phyloP scores from a whole-genome alignment of 35 echinoderm and acorn worm genomes.

The Holothuria glaberrima region DNA sequence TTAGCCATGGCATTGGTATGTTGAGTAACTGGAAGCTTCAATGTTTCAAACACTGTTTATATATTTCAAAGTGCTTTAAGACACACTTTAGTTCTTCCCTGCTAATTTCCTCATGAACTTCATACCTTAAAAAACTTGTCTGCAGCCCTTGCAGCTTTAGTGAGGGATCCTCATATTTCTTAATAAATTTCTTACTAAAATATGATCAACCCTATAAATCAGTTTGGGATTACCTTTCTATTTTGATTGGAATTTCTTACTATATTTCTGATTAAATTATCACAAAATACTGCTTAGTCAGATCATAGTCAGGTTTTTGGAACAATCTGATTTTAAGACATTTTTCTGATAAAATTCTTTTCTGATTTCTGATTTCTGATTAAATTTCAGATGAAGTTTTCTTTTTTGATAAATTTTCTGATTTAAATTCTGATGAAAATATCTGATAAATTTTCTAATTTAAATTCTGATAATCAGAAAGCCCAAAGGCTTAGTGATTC shows the following conservation, averaged over 20 bases:
- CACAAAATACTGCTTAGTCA: constrained; percentile 6
- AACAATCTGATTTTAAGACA: background rate
- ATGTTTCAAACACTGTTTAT: too few relatives aligned
- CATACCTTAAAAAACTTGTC: too few relatives aligned
- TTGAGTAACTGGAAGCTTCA: too few relatives aligned
- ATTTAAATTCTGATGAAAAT: constrained; percentile 24
- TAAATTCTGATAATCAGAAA: too few relatives aligned
- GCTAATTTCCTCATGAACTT: too few relatives aligned
- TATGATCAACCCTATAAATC: background rate
- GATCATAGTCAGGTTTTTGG: constrained; percentile 16
- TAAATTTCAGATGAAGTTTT: background rate
- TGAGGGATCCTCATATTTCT: background rate
- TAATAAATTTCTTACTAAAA: background rate
- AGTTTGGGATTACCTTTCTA: background rate
- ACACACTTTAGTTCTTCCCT: too few relatives aligned
- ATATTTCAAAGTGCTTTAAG: too few relatives aligned
- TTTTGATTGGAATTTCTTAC: constrained; percentile 8
- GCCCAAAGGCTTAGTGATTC: too few relatives aligned
- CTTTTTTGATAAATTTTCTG: constrained; percentile 16
- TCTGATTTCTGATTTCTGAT: too few relatives aligned
- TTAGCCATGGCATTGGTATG: too few relatives aligned
- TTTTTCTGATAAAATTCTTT: constrained; percentile 8
- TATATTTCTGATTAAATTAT: constrained; percentile 3
- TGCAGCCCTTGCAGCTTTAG: too few relatives aligned
- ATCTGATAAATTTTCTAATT: too few relatives aligned